Percentiles rank a stretch among this genome's conserved stretches.
These are phyloP conservation scores for Ptychobarbus kaznakovi DNA, from an alignment of 2,797 vertebrate species.

Conservation along the genomic window DNA sequence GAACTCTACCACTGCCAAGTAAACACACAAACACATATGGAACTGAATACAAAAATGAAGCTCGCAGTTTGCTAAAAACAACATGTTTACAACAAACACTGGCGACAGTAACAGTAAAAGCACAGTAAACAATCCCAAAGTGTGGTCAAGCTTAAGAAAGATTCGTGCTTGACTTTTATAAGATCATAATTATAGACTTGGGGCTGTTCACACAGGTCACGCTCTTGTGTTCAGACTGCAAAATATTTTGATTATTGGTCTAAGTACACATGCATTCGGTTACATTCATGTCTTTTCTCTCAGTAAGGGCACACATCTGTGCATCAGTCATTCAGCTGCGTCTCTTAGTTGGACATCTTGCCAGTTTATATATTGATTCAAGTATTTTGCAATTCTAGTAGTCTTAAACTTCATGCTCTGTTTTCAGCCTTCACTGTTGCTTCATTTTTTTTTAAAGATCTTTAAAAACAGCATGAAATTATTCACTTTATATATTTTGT, in stretches of 20 bases:
- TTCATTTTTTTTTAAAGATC: background rate
- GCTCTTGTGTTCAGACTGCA: background rate
- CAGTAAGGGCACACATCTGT: constrained; percentile 66
- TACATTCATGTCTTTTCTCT: constrained; percentile 35
- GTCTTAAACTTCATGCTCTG: background rate
- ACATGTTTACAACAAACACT: constrained; percentile 6
- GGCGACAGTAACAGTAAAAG: background rate
- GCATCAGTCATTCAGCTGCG: constrained; percentile 39
- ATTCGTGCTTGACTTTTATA: background rate
- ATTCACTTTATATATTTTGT: background rate
- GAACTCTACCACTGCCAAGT: constrained; percentile 12
- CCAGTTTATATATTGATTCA: constrained; percentile 61
- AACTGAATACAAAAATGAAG: constrained; percentile 28
- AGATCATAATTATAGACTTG: background rate
- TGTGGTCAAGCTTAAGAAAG: background rate
- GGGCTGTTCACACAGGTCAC: background rate
- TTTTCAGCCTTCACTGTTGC: background rate
- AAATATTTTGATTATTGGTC: background rate
- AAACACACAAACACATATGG: constrained; percentile 23
- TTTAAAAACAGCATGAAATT: background rate
- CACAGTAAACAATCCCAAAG: background rate
- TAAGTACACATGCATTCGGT: background rate
- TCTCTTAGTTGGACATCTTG: constrained; percentile 46
- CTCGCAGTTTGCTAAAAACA: background rate
- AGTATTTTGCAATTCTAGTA: constrained; percentile 57